Conservation (phyloP, 2,888 invertebrate genomes). For the Ormyrus nitidulus region DNA sequence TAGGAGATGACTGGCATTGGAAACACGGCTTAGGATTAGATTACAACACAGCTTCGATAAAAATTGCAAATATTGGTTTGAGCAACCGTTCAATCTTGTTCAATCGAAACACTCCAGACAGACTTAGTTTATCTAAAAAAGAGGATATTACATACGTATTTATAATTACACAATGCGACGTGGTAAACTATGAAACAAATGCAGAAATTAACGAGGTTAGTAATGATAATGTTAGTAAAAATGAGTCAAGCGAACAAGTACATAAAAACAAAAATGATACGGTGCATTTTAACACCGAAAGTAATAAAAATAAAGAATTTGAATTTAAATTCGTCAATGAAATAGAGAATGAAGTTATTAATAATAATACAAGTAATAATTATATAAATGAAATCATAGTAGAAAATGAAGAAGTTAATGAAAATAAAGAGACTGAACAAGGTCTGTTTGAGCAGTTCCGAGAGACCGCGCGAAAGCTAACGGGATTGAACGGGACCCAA, state of each 20-base stretch:
- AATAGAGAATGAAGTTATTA: constrained; percentile 7
- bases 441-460: not conserved
- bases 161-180: not conserved
- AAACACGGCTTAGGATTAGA: not conserved
- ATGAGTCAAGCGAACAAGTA: not conserved
- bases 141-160: not conserved
- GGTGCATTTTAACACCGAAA: not conserved
- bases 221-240: not conserved
- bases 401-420: not conserved
- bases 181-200: not conserved
- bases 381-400: not conserved
- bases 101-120: not conserved
- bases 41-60: not conserved
- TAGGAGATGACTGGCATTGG: constrained; percentile 16
- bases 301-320: not conserved
- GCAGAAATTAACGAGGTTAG: not conserved
- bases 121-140: not conserved
- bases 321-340: not conserved
- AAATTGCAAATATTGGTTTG: not conserved
- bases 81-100: not conserved
- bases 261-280: not conserved
- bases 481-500: not conserved
- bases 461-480: not conserved
- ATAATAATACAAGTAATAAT: not conserved
- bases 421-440: not conserved